Conservation (phyloP, 1,140 invertebrate genomes). For the Anthonomus grandis region DNA sequence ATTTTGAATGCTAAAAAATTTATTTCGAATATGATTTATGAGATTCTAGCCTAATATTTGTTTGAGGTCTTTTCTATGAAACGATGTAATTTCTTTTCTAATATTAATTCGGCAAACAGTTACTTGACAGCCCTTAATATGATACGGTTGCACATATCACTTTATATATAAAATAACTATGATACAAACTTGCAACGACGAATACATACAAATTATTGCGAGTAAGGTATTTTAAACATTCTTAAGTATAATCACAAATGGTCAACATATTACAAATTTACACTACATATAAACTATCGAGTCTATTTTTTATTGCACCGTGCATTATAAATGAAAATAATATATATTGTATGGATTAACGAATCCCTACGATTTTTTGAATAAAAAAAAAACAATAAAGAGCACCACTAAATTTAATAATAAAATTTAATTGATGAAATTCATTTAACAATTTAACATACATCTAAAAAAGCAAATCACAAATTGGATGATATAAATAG, state of each 20-base stretch:
- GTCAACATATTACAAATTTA: conserved; percentile 12
- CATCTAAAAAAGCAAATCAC: neutral
- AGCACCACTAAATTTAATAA: conserved; percentile 20
- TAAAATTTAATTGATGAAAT: neutral
- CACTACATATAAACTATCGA: conserved; percentile 11
- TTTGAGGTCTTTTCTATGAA: too few relatives aligned
- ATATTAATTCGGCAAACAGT: neutral
- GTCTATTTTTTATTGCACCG: conserved; percentile 22
- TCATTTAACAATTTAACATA: neutral
- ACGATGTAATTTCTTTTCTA: too few relatives aligned
- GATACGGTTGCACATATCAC: neutral
- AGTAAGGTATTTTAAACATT: conserved; percentile 1
- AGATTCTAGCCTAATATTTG: too few relatives aligned
- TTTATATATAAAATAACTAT: conserved; percentile 1
- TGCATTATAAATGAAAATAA: conserved; percentile 9
- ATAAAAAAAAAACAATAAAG: conserved; percentile 13
- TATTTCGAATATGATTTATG: too few relatives aligned
- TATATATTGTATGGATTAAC: conserved; percentile 1
- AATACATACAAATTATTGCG: conserved; percentile 14
- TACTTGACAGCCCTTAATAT: neutral
- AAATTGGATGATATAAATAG: neutral
- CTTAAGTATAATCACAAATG: conserved; percentile 22
- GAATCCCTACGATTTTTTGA: conserved; percentile 4
- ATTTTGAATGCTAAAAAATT: too few relatives aligned
- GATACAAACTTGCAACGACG: conserved; percentile 6